phyloP scores from a whole-genome alignment of 2,888 invertebrate genomes.

The Hemaris fuciformis region DNA sequence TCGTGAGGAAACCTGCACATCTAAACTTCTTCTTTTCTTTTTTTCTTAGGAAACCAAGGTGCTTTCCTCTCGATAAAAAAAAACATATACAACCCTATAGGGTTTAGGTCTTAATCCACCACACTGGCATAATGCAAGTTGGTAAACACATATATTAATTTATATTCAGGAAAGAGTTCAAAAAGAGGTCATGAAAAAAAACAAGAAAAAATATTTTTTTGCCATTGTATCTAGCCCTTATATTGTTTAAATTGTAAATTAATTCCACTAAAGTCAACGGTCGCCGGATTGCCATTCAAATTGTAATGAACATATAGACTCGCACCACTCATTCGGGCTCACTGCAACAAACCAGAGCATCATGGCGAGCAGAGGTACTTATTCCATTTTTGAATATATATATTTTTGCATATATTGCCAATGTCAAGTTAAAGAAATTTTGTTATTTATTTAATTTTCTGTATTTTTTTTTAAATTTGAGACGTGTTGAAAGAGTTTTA shows the following conservation, averaged over 20 bases:
- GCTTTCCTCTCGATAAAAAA: no score
- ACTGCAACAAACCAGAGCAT: slow-evolving; percentile 4
- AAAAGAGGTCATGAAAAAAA: neutral
- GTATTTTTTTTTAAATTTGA: neutral
- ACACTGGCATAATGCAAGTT: no score
- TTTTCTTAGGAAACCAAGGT: no score
- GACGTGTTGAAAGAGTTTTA: neutral
- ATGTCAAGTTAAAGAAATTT: neutral
- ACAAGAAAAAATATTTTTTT: neutral
- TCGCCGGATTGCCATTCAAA: slow-evolving; percentile 13
- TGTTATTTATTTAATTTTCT: no score
- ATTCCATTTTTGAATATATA: neutral
- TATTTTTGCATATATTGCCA: no score
- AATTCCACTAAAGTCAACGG: slow-evolving; percentile 28
- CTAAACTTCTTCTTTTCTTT: no score
- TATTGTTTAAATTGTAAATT: slow-evolving; percentile 23
- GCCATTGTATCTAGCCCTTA: slow-evolving; percentile 16
- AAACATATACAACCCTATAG: no score
- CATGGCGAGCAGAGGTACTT: slow-evolving; percentile 33
- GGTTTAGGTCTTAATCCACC: no score
- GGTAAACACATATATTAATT: no score
- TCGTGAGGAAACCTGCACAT: no score
- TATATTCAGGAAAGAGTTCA: no score
- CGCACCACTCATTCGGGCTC: neutral
- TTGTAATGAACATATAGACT: slow-evolving; percentile 10